Evolutionary conservation across 1,140 invertebrate species (phyloP).

Genomic region (honey bee (Apis mellifera)): DNA sequence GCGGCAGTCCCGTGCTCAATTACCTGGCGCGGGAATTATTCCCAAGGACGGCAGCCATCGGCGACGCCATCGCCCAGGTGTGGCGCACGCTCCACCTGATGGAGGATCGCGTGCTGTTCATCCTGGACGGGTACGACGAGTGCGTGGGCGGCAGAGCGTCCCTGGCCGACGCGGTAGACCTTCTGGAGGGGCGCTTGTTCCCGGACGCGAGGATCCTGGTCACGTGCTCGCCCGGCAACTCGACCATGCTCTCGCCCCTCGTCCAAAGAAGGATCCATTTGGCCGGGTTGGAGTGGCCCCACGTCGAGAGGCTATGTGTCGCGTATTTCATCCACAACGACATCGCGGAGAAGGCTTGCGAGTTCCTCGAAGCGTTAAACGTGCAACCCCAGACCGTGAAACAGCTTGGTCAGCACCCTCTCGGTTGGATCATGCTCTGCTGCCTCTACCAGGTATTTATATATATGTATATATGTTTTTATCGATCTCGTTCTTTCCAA

Average conservation of each 20-base stretch:
- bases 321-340: conserved; percentile 81
- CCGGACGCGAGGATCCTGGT: conserved; percentile 82
- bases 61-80: conserved; percentile 72
- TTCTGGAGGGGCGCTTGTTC: conserved; percentile 82
- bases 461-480: conserved; percentile 15
- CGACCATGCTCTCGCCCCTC: conserved; percentile 72
- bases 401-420: conserved; percentile 80
- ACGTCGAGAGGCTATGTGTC: conserved; percentile 80
- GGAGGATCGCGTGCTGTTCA: conserved; percentile 81
- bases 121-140: conserved; percentile 83
- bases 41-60: conserved; percentile 69
- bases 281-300: conserved; percentile 81
- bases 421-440: conserved; percentile 82
- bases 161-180: conserved; percentile 80
- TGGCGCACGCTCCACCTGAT: conserved; percentile 79
- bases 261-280: conserved; percentile 80
- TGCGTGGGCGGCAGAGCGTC: conserved; percentile 75
- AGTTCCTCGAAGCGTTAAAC: conserved; percentile 72
- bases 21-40: conserved; percentile 81
- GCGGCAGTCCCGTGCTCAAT: conserved; percentile 75
- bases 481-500: too few relatives aligned
- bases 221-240: conserved; percentile 78
- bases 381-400: conserved; percentile 72
- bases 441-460: conserved; percentile 78
- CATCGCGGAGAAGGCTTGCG: conserved; percentile 73